Evolutionary conservation across 2,113 vertebrate species (phyloP).

Genomic region (Athene cunicularia): DNA sequence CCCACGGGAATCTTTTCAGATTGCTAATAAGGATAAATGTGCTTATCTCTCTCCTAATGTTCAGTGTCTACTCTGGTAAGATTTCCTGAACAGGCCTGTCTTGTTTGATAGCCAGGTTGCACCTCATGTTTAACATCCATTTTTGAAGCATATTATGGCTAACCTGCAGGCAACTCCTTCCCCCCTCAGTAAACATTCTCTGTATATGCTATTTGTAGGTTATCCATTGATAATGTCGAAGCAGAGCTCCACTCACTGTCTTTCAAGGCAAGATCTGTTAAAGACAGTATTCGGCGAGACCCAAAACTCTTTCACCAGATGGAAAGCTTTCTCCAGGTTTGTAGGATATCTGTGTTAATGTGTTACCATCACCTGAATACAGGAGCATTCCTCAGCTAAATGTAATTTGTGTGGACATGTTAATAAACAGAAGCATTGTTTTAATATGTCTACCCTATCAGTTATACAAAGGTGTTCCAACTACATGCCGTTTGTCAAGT

Average conservation of each 20-base stretch:
- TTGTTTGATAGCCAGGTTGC: constrained; percentile 7
- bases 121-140: neutral
- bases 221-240: constrained; percentile 91
- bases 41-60: neutral
- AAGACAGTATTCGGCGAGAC: constrained; percentile 87
- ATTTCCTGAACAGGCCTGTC: constrained; percentile 11
- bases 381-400: neutral
- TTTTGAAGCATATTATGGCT: neutral
- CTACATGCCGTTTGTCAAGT: neutral
- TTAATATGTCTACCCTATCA: neutral
- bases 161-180: neutral
- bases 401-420: neutral
- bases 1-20: neutral
- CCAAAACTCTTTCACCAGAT: constrained; percentile 86
- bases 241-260: constrained; percentile 86
- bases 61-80: neutral
- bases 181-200: neutral
- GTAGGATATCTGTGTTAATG: neutral
- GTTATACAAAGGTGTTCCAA: neutral
- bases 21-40: neutral
- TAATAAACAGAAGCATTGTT: neutral
- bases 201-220: constrained; percentile 73
- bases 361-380: neutral
- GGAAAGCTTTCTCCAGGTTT: constrained; percentile 91
- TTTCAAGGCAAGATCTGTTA: constrained; percentile 83